phyloP scores from a whole-genome alignment of 2,888 invertebrate species.

The Cheilosia vernalis region DNA sequence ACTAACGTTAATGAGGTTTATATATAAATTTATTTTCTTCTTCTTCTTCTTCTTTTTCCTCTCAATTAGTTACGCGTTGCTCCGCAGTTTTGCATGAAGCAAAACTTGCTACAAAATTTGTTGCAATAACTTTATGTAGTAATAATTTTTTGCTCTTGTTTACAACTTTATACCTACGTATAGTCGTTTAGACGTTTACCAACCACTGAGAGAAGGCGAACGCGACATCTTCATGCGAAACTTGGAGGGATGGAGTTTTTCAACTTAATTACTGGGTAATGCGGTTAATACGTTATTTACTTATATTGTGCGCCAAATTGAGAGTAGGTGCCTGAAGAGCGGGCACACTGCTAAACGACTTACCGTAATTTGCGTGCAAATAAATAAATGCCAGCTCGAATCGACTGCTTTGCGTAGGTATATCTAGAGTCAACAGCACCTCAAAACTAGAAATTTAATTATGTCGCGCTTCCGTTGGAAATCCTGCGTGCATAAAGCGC shows the following conservation, averaged over 20 bases:
- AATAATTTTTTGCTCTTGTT: background rate
- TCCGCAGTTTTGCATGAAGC: slow-evolving; percentile 32
- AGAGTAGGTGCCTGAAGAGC: background rate
- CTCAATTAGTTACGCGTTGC: slow-evolving; percentile 54
- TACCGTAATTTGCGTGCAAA: slow-evolving; percentile 55
- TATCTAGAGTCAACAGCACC: slow-evolving; percentile 1
- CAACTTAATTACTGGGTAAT: slow-evolving; percentile 50
- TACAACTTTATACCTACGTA: background rate
- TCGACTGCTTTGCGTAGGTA: background rate
- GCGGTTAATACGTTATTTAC: slow-evolving; percentile 49
- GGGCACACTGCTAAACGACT: slow-evolving; percentile 2
- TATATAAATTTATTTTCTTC: slow-evolving; percentile 20
- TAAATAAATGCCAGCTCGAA: slow-evolving; percentile 33
- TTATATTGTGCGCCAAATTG: slow-evolving; percentile 22
- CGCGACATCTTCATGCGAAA: slow-evolving; percentile 7
- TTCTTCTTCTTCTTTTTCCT: slow-evolving; percentile 10
- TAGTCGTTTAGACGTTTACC: background rate
- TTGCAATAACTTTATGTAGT: slow-evolving; percentile 21
- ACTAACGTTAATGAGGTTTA: slow-evolving; percentile 66
- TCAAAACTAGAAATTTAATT: slow-evolving; percentile 69
- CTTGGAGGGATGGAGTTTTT: slow-evolving; percentile 36
- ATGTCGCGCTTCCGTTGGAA: slow-evolving; percentile 62
- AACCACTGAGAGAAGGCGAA: background rate
- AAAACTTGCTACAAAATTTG: slow-evolving; percentile 52
- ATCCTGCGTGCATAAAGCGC: slow-evolving; percentile 49